Percentiles rank a stretch among this genome's conserved stretches.
Evolutionary conservation across 2,888 invertebrate genomes (phyloP).

Genomic region (Luffia ferchaultella): DNA sequence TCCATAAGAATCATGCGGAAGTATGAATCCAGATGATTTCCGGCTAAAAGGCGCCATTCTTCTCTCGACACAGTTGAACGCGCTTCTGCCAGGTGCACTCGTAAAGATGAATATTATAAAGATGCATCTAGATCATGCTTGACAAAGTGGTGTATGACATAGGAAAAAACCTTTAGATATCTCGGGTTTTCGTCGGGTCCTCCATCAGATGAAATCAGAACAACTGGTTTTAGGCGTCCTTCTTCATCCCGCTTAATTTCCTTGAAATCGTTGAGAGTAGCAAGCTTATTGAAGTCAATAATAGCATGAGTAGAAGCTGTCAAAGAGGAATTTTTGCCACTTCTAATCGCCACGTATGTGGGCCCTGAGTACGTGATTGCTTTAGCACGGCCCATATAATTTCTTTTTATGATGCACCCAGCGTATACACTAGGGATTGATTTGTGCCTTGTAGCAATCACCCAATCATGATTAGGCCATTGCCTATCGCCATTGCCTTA

Average conservation of each 20-base stretch:
- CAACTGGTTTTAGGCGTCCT: slow-evolving; percentile 15
- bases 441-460: background rate
- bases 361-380: slow-evolving; percentile 25
- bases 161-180: slow-evolving; percentile 11
- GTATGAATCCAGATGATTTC: slow-evolving; percentile 13
- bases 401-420: background rate
- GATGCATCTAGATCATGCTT: slow-evolving; percentile 16
- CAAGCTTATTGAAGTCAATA: slow-evolving; percentile 2
- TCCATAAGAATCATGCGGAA: slow-evolving; percentile 12
- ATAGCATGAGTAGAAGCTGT: slow-evolving; percentile 28
- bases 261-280: background rate
- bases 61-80: slow-evolving; percentile 15
- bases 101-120: slow-evolving; percentile 23
- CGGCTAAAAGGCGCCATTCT: slow-evolving; percentile 17
- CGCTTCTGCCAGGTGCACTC: slow-evolving; percentile 28
- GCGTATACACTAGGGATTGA: slow-evolving; percentile 1
- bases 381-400: slow-evolving; percentile 15
- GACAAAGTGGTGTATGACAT: slow-evolving; percentile 13
- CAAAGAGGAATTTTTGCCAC: slow-evolving; percentile 16
- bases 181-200: slow-evolving; percentile 13
- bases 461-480: background rate
- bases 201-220: slow-evolving; percentile 11
- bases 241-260: slow-evolving; percentile 5
- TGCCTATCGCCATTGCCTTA: no score
- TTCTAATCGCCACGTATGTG: slow-evolving; percentile 5